Conservation (phyloP, 1,140 invertebrate genomes). For the Ceratosolen fusciceps region DNA sequence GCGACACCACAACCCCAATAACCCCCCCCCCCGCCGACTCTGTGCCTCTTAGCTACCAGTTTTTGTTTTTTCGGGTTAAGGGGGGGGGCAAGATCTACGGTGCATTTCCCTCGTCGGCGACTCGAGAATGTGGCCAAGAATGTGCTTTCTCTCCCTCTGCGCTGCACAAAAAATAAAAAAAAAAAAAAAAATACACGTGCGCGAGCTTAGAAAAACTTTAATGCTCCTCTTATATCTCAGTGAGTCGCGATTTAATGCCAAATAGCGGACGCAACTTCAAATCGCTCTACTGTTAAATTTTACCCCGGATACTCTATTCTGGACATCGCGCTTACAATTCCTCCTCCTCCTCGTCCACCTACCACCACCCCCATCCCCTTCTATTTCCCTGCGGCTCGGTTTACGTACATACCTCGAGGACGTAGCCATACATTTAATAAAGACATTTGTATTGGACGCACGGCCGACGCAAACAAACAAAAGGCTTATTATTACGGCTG, state of each 20-base stretch:
- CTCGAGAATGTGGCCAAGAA: constrained; percentile 12
- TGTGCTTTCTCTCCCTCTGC: background rate
- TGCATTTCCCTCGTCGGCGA: background rate
- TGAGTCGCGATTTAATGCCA: constrained; percentile 13
- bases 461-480: background rate
- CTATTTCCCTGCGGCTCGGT: background rate
- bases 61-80: constrained; percentile 8
- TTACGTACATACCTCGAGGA: too few species aligned
- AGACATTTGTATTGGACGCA: background rate
- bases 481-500: too few species aligned
- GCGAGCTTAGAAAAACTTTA: constrained; percentile 7
- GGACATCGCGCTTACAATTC: background rate
- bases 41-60: background rate
- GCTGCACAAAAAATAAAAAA: background rate
- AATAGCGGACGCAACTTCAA: constrained; percentile 5
- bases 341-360: too few species aligned
- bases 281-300: constrained; percentile 1
- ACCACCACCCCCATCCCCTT: background rate
- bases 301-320: background rate
- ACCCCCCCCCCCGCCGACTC: too few species aligned
- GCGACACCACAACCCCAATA: background rate
- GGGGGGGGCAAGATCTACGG: background rate
- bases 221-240: constrained; percentile 20
- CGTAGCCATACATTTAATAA: too few species aligned
- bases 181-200: too few species aligned